A percentile compares a stretch with the other conserved stretches of the same genome.
phyloP scores from a whole-genome alignment of 2,797 vertebrate species.

The Ctenosaura bakeri region DNA sequence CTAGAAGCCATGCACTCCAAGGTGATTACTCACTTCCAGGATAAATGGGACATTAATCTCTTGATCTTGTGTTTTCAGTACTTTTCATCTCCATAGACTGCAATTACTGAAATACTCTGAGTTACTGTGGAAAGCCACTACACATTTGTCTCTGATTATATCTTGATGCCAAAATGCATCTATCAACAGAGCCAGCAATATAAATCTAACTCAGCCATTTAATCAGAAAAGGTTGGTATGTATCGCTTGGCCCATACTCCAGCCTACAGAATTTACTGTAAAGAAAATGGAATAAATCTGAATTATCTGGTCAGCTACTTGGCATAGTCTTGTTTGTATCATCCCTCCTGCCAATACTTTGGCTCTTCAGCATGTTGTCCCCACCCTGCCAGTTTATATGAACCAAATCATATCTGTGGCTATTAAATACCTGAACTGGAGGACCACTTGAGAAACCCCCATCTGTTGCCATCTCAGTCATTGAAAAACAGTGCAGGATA shows the following conservation, averaged over 20 bases:
- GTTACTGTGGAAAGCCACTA: slow-evolving; percentile 36
- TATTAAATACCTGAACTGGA: neutral
- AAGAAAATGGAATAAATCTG: neutral
- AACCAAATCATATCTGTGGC: neutral
- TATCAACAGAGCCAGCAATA: slow-evolving; percentile 19
- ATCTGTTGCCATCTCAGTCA: neutral
- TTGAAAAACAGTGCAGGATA: neutral
- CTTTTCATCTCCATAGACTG: slow-evolving; percentile 8
- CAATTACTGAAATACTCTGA: slow-evolving; percentile 13
- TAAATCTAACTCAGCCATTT: slow-evolving; percentile 24
- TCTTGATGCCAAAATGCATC: slow-evolving; percentile 9
- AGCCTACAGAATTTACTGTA: neutral
- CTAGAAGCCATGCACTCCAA: slow-evolving; percentile 47
- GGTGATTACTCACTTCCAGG: slow-evolving; percentile 48
- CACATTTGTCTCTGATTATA: slow-evolving; percentile 9
- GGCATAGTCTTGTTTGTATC: neutral
- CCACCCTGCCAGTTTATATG: neutral
- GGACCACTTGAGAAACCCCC: neutral
- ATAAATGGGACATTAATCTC: slow-evolving; percentile 54
- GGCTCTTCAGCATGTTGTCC: neutral
- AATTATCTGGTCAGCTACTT: neutral
- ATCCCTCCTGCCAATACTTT: neutral
- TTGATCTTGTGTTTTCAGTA: slow-evolving; percentile 36
- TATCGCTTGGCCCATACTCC: neutral
- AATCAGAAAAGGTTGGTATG: slow-evolving; percentile 12